A percentile compares a stretch with the other conserved stretches of the same genome.
Evolutionary conservation across 2,888 invertebrate species (phyloP).

Genomic region (Laspeyria flexula): DNA sequence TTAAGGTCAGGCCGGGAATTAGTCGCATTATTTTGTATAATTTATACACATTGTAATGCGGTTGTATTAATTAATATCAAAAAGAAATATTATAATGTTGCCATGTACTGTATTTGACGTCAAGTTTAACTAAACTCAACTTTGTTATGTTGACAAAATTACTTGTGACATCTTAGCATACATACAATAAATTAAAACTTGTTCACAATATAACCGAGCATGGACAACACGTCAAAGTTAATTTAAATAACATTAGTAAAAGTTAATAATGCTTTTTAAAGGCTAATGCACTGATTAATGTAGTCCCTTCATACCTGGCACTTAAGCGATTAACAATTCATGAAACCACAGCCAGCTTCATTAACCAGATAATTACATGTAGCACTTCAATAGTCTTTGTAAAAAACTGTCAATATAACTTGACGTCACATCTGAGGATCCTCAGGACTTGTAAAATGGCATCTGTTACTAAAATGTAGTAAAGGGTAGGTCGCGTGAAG

Average conservation of each 20-base stretch:
- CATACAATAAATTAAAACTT: constrained; percentile 16
- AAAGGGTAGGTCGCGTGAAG: constrained; percentile 7
- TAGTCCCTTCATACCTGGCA: constrained; percentile 33
- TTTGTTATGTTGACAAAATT: constrained; percentile 2
- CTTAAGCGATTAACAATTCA: constrained; percentile 42
- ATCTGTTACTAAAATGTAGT: constrained; percentile 25
- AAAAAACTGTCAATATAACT: constrained; percentile 1
- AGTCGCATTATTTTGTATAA: constrained; percentile 19
- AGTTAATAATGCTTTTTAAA: constrained; percentile 25
- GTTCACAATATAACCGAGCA: constrained; percentile 15
- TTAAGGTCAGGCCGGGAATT: constrained; percentile 30
- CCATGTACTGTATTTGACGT: no score
- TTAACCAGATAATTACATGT: constrained; percentile 11
- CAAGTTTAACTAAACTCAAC: constrained; percentile 6
- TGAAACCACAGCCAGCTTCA: constrained; percentile 43
- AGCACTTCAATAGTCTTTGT: constrained; percentile 10
- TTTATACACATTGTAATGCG: constrained; percentile 10
- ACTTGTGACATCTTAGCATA: not conserved
- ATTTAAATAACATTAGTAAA: constrained; percentile 30
- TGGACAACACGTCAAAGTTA: constrained; percentile 14
- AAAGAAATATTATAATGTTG: no score
- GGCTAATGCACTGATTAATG: constrained; percentile 33
- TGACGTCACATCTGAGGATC: not conserved
- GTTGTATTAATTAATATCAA: constrained; percentile 13
- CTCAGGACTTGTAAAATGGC: constrained; percentile 12